Percentiles rank a stretch among this genome's conserved stretches.
These are phyloP conservation scores for Melanostoma mellinum DNA, from an alignment of 2,888 invertebrate genomes.

Conservation along the genomic window DNA sequence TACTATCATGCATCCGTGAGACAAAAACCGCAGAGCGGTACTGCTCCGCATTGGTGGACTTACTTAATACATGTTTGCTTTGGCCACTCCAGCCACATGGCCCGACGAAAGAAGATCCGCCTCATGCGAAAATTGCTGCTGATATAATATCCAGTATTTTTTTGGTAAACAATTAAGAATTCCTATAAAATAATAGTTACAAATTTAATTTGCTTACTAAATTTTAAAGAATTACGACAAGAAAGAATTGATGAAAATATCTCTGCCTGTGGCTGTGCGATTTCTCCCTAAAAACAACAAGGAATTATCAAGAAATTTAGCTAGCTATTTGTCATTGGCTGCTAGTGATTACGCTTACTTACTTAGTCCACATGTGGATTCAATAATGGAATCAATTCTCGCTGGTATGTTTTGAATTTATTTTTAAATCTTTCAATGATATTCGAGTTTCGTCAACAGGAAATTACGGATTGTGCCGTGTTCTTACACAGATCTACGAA, in stretches of 20 bases:
- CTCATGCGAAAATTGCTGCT: slow-evolving; percentile 97
- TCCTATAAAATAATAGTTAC: not conserved
- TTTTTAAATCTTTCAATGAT: not conserved
- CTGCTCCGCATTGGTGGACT: slow-evolving; percentile 90
- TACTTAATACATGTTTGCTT: slow-evolving; percentile 93
- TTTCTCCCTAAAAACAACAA: slow-evolving; percentile 95
- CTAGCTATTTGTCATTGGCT: slow-evolving; percentile 94
- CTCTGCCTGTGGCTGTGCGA: slow-evolving; percentile 94
- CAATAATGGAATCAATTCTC: slow-evolving; percentile 94
- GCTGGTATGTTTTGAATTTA: slow-evolving; percentile 84
- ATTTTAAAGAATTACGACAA: slow-evolving; percentile 84
- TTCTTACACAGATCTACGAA: slow-evolving; percentile 94
- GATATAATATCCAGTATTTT: slow-evolving; percentile 97
- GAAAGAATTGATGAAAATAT: slow-evolving; percentile 84
- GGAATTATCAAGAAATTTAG: slow-evolving; percentile 94
- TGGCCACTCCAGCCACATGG: slow-evolving; percentile 91
- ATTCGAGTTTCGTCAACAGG: slow-evolving; percentile 83
- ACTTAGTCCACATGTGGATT: slow-evolving; percentile 92
- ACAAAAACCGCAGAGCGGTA: slow-evolving; percentile 92
- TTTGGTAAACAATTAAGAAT: slow-evolving; percentile 85
- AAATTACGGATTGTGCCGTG: slow-evolving; percentile 93
- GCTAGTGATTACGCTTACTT: slow-evolving; percentile 95
- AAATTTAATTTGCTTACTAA: not conserved
- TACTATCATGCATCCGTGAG: slow-evolving; percentile 95
- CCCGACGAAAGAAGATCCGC: slow-evolving; percentile 92